Evolutionary conservation across 1,140 invertebrate genomes (phyloP), one percentile per base, ranked within the genome.

Genomic region (Zaprionus camerounensis): DNA sequence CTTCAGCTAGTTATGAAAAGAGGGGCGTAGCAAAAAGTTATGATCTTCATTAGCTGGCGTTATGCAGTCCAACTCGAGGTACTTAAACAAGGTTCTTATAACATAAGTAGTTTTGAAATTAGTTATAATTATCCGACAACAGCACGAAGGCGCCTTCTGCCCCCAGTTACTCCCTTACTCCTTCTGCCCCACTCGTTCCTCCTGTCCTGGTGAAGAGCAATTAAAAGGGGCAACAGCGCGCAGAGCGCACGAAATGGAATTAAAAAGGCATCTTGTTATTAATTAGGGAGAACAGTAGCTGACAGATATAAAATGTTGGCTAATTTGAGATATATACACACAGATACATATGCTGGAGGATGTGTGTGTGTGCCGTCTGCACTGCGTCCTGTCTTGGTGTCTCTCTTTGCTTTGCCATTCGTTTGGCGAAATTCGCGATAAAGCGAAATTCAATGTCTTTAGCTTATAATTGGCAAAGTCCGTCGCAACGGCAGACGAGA

Each of bases 211-310:
- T 51, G 49, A 22, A 61, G 65, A 75, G 85, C 85, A 88, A 88
- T 88, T 88, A 88, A 88, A 88, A 90, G 71, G 81, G 73, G 86
- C 85, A 88, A 90, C 85, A 59, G 85, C 85, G 85, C 84, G 85
- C 84, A 87, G 84, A 87, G 88, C 81, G 81, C 85, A 88, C 85
- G 85, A 88, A 88, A 90, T 61, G 85, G 85, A 90, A 90, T 90
- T 90, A 91, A 90, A 85, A 91, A 81, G 88, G 90, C 85, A 91
- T 91, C 90, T 91, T 91, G 90, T 91, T 91, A 91, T 91, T 91
- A 91, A 91, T 91, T 91, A 91, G 90, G 84, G 90, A 91, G 85
- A 91, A 91, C 90, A 91, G 90, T 91, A 91, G 90, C 90, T 91
- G 90, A 91, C 90, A 91, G 90, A 91, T 91, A 92, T 90, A 91